phyloP scores from a whole-genome alignment of 64 coral and sea anemone genomes.

The Exaiptasia diaphana region DNA sequence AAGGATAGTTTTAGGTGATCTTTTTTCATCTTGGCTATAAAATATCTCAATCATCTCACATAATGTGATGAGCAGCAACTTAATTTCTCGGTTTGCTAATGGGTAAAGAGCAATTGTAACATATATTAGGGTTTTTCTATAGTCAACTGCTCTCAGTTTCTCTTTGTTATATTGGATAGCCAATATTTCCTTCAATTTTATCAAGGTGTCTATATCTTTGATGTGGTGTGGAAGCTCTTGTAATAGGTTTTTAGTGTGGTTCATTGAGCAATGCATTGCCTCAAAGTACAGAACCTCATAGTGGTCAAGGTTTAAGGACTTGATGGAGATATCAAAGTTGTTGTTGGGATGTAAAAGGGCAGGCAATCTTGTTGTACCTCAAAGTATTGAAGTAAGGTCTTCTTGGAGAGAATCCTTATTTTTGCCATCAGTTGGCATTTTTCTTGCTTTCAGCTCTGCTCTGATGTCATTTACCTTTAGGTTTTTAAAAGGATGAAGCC shows the following conservation, averaged over 20 bases:
- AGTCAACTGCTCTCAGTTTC: neutral
- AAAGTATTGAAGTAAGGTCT: neutral
- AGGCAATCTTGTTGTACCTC: neutral
- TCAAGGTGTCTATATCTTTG: constrained; percentile 7
- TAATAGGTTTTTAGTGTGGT: constrained; percentile 37
- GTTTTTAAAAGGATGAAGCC: neutral
- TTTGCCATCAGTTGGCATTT: neutral
- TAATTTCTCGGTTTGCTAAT: too few relatives aligned
- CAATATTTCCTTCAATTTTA: neutral
- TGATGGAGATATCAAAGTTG: neutral
- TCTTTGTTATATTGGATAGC: neutral
- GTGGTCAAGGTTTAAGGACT: neutral
- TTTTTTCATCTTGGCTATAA: neutral
- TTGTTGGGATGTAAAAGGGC: neutral
- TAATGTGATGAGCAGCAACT: neutral
- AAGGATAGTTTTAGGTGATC: constrained; percentile 22
- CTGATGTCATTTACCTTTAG: neutral
- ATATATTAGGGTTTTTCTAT: neutral
- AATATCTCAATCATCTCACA: constrained; percentile 27
- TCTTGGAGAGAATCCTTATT: neutral
- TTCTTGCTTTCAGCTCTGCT: constrained; percentile 16
- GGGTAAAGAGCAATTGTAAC: too few relatives aligned
- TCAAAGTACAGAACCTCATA: constrained; percentile 50
- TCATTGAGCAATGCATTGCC: constrained; percentile 22
- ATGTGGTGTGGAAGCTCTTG: constrained; percentile 2